These are phyloP conservation scores for Azorinus chamasolen DNA, from an alignment of 2,888 invertebrate genomes.

Conservation along the genomic window DNA sequence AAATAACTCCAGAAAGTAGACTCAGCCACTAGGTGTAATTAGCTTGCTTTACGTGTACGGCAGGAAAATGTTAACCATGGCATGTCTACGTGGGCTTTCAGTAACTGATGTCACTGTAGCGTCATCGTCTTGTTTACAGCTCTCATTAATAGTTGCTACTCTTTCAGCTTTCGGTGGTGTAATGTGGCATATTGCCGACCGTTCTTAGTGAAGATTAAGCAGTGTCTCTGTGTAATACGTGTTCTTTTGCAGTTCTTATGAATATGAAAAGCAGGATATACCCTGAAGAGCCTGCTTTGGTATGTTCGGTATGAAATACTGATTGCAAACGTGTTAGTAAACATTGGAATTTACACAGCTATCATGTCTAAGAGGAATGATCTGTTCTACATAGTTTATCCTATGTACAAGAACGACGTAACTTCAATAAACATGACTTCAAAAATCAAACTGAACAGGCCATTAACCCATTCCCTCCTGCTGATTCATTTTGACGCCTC, in stretches of 20 bases:
- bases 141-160: neutral
- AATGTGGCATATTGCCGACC: neutral
- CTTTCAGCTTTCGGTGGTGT: constrained; percentile 3
- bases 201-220: neutral
- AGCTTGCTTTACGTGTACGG: too few relatives aligned
- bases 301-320: constrained; percentile 31
- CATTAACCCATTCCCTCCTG: too few relatives aligned
- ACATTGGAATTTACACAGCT: constrained; percentile 12
- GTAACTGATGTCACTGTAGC: neutral
- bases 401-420: neutral
- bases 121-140: neutral
- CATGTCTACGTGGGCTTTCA: constrained; percentile 8
- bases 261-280: constrained; percentile 38
- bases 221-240: constrained; percentile 33
- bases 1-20: too few relatives aligned
- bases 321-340: neutral
- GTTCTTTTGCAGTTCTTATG: constrained; percentile 64
- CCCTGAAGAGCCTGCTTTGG: constrained; percentile 48
- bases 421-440: too few relatives aligned
- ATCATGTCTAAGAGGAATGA: neutral
- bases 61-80: constrained; percentile 40
- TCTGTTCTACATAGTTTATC: neutral
- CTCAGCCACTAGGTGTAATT: too few relatives aligned
- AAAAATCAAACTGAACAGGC: too few relatives aligned
- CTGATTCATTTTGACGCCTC: too few relatives aligned